Base-by-base conservation (phyloP, 2,113 vertebrate species). In the Notiomystis cincta region DNA sequence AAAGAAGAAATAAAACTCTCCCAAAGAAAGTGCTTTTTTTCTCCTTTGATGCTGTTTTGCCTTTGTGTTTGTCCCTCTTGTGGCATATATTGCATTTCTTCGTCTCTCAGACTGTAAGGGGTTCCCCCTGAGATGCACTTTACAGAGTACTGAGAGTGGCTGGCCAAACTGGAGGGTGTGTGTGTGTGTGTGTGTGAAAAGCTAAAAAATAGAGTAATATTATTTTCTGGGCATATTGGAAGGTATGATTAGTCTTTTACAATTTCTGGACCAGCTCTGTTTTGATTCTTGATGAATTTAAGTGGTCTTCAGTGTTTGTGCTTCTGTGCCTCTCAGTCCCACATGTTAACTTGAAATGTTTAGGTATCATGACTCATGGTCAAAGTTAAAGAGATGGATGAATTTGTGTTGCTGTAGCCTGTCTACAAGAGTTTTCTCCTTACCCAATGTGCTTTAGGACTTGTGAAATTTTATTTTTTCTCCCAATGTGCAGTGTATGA, bases 321-420 rank as follows among this genome's bases (percentile, higher is more conserved):
- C 7, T 38, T 73, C 22, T 66, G 22, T 44, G 25, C 44, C 10
- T 7, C 33, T 73, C 37, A n/a, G n/a, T n/a, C n/a, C n/a, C n/a
- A n/a, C n/a, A n/a, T n/a, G n/a, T n/a, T n/a, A n/a, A 61, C 9
- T 13, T 64, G 62, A 40, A 31, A 60, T 69, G 7, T 48, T 72
- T 50, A 42, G 61, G 20, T 48, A 10, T 21, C 0, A 0, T 44
- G 31, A 24, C 19, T 65, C 0, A 0, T 37, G n/a, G 33, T 62
- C 15, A 38, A 35, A 87, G 25, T 19, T 21, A 21, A 16, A 18
- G 57, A n/a, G 24, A 7, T 35, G 18, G 28, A 50, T 64, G 33
- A 58, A 82, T 51, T 28, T 77, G 27, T 14, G 7, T 87, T 54
- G 24, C 60, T 54, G 9, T 45, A 31, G 11, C 14, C 14, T 40